Evolutionary conservation across 2,113 vertebrate genomes (phyloP), one percentile per base, ranked within the genome.

Genomic region (Embiotoca jacksoni): DNA sequence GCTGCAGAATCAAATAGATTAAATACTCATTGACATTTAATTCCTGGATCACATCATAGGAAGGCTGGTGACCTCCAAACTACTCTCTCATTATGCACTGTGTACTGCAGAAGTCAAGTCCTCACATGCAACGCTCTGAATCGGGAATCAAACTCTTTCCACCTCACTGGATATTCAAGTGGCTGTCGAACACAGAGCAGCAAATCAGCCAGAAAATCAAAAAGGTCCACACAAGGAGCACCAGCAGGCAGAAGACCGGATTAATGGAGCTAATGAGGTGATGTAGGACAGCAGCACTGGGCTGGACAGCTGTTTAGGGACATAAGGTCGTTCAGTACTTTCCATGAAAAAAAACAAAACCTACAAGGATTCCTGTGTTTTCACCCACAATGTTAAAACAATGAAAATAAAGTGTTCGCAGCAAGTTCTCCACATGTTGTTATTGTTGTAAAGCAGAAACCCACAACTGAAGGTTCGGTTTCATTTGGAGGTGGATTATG

Each of bases 21-120:
- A 84, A 90, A 87, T 52, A 59, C 56, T 85, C 78, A 83, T 80
- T 89, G 85, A 85, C 86, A 85, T 87, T 88, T 83, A 56, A 82
- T 80, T 83, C 62, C 44, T 14, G 67, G 55, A 84, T 70, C 83
- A 77, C 54, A 80, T 82, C 56, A n/a, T 8, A 50, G 15, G 7
- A 33, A 84, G 23, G 56, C 64, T 6, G 59, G 30, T 69, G 80
- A 79, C 75, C 76, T 77, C 41, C 1, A 44, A 23, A 47, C 37
- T 55, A 63, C 39, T 0, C 10, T 55, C 55, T 70, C 54, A 61
- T 82, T 23, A 23, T 85, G 71, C 39, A 63, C 13, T 3, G 32
- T 11, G 46, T 30, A 71, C 63, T 50, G 80, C 63, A 61, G 64
- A 77, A 63, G 76, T 83, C 59, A 57, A 74, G 46, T 30, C 54